Evolutionary conservation across 2,797 vertebrate genomes (phyloP).

Genomic region (Echeneis naucrates): DNA sequence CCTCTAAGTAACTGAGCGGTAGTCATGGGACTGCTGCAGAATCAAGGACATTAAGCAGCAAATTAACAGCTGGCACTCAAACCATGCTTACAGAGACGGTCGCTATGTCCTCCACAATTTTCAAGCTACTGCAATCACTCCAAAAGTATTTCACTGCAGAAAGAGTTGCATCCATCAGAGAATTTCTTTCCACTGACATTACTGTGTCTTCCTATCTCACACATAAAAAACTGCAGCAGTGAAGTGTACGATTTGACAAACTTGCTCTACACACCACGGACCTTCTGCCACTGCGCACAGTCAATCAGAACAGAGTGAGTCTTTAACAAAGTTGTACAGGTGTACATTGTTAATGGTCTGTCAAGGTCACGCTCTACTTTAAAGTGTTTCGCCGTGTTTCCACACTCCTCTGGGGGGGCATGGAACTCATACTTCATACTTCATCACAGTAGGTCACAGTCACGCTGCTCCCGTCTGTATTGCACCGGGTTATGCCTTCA

Average conservation of each 20-base stretch:
- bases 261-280: background rate
- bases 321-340: conserved; percentile 45
- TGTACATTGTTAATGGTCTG: conserved; percentile 68
- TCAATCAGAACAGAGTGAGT: conserved; percentile 44
- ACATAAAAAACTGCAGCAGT: background rate
- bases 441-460: conserved; percentile 67
- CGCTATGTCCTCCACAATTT: background rate
- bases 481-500: conserved; percentile 42
- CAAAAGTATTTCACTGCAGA: background rate
- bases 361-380: conserved; percentile 72
- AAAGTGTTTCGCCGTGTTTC: conserved; percentile 55
- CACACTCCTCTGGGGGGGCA: conserved; percentile 56
- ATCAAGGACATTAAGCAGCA: background rate
- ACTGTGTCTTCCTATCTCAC: background rate
- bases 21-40: background rate
- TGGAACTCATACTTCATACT: conserved; percentile 67
- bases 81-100: background rate
- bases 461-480: conserved; percentile 50
- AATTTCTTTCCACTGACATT: background rate
- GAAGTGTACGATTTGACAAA: conserved; percentile 7
- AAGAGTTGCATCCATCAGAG: background rate
- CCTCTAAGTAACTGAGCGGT: background rate
- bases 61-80: background rate
- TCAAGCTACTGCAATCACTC: background rate
- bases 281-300: background rate